Percentiles rank a stretch among this genome's conserved stretches.
Evolutionary conservation across 1,140 invertebrate species (phyloP).

Genomic region (Orius insidiosus): DNA sequence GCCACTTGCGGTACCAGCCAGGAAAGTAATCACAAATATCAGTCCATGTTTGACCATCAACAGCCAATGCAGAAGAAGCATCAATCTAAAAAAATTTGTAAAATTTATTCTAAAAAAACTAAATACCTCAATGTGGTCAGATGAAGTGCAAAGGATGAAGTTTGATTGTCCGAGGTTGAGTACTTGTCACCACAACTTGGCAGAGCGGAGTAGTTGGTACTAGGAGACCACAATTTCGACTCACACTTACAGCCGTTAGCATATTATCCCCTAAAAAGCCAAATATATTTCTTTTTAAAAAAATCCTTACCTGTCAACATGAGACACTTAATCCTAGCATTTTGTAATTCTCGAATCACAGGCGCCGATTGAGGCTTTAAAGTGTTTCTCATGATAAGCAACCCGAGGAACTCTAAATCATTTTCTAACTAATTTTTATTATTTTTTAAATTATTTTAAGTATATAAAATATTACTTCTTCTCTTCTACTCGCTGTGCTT

Average conservation of each 20-base stretch:
- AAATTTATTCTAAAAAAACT: neutral
- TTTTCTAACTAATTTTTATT: constrained; percentile 41
- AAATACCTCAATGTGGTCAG: constrained; percentile 12
- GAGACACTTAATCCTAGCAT: constrained; percentile 65
- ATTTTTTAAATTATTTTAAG: neutral
- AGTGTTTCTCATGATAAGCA: constrained; percentile 78
- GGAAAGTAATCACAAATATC: constrained; percentile 46
- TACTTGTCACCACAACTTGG: constrained; percentile 8
- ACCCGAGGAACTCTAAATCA: constrained; percentile 65
- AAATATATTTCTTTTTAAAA: too few relatives aligned
- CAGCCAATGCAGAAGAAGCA: constrained; percentile 28
- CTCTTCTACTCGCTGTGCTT: constrained; percentile 36
- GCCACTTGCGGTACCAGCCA: constrained; percentile 42
- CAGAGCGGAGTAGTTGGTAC: constrained; percentile 4
- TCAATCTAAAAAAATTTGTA: constrained; percentile 5
- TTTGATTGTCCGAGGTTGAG: constrained; percentile 4
- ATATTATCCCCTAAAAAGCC: constrained; percentile 68
- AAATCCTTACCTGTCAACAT: constrained; percentile 68
- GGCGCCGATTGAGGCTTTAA: constrained; percentile 66
- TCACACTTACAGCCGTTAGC: constrained; percentile 78
- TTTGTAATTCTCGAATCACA: constrained; percentile 53
- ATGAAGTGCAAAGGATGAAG: constrained; percentile 7
- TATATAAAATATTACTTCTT: constrained; percentile 24
- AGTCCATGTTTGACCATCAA: constrained; percentile 55
- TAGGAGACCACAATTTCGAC: constrained; percentile 65